A percentile compares a stretch with the other conserved stretches of the same genome.
Conservation (phyloP, 1,140 invertebrate species). For the Dolichoris vasculosae region DNA sequence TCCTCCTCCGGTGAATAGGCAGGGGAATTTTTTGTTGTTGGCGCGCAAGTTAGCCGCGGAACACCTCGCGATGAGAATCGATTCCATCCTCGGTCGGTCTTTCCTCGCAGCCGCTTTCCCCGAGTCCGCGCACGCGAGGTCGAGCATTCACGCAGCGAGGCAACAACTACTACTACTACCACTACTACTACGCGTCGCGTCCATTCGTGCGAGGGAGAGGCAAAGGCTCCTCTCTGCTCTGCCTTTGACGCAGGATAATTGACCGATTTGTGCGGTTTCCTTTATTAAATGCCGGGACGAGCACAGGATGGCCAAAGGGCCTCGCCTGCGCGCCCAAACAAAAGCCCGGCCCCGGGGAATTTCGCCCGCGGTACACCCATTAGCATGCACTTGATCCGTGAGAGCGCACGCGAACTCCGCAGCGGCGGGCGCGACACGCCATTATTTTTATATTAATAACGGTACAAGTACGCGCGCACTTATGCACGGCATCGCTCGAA, state of each 20-base stretch:
- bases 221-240: no score
- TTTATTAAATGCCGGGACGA: constrained; percentile 46
- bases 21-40: constrained; percentile 19
- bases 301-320: background rate
- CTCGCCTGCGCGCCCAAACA: constrained; percentile 21
- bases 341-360: constrained; percentile 7
- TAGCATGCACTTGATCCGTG: constrained; percentile 49
- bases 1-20: background rate
- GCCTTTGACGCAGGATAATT: constrained; percentile 39
- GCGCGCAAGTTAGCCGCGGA: background rate
- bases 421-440: constrained; percentile 21
- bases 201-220: constrained; percentile 1
- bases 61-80: constrained; percentile 32
- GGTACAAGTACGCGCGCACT: constrained; percentile 14
- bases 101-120: background rate
- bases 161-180: no score
- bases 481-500: background rate
- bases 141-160: constrained; percentile 10
- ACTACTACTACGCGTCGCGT: background rate
- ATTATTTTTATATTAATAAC: constrained; percentile 51
- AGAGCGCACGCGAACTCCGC: constrained; percentile 38
- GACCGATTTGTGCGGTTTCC: constrained; percentile 52
- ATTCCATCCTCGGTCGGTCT: background rate
- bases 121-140: constrained; percentile 35
- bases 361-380: constrained; percentile 25